phyloP scores from a whole-genome alignment of 2,113 vertebrate genomes.

The Anhinga rufa region DNA sequence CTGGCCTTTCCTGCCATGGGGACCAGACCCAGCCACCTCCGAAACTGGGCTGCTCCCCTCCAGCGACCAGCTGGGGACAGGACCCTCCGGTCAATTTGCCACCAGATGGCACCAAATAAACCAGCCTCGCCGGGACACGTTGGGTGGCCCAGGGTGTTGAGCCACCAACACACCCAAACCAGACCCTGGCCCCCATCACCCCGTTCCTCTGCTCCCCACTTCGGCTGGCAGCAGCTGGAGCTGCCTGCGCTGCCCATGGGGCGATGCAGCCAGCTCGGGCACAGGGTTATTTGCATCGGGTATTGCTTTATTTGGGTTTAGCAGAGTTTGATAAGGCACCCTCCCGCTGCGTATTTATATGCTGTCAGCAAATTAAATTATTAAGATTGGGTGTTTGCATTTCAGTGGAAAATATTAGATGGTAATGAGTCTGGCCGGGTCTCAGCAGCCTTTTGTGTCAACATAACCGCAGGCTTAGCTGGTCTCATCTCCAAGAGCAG shows the following conservation, averaged over 20 bases:
- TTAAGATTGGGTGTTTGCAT: not conserved
- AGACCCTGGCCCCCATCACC: not conserved
- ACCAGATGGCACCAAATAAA: not conserved
- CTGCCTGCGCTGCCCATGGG: fast-evolving
- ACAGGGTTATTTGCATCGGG: not conserved
- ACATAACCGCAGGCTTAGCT: not conserved
- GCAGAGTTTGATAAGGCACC: not conserved
- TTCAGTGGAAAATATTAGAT: not conserved
- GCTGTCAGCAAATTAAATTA: not conserved
- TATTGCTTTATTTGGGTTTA: not conserved
- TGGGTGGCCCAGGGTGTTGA: not conserved
- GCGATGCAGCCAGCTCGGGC: fast-evolving
- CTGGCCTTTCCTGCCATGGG: fast-evolving
- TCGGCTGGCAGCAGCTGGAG: not conserved
- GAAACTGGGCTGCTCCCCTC: no score
- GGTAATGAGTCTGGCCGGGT: not conserved
- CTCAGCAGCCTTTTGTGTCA: not conserved
- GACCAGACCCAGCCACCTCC: not conserved
- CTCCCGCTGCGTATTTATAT: not conserved
- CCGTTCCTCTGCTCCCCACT: not conserved
- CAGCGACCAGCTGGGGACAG: not conserved
- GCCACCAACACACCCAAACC: not conserved
- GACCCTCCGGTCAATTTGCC: not conserved
- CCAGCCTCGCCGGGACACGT: not conserved
- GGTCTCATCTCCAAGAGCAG: not conserved